Evolutionary conservation across 2,113 vertebrate species (phyloP).

Genomic region (Atlantisia rogersi): DNA sequence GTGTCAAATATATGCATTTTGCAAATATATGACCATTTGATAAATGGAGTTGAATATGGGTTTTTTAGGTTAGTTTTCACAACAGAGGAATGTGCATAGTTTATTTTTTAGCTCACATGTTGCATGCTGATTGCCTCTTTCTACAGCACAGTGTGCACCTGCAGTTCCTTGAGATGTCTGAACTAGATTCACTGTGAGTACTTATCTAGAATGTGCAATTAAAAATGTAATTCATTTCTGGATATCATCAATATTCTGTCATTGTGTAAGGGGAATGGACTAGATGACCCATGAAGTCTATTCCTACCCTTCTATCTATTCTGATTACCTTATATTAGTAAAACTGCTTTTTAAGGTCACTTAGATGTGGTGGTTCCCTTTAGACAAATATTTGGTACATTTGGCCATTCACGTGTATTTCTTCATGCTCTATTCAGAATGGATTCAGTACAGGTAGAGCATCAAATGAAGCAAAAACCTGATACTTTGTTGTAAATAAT

Average conservation of each 20-base stretch:
- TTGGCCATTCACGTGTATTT: not conserved
- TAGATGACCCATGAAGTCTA: constrained; percentile 53
- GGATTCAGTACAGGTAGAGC: not conserved
- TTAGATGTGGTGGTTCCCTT: not conserved
- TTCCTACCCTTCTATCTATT: constrained; percentile 57
- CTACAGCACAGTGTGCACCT: not conserved
- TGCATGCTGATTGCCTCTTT: not conserved
- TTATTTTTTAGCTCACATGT: constrained; percentile 35
- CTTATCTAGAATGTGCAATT: constrained; percentile 26
- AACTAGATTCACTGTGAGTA: not conserved
- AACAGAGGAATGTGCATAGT: not conserved
- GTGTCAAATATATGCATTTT: constrained; percentile 30
- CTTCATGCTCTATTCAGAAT: not conserved
- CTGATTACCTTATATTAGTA: constrained; percentile 53
- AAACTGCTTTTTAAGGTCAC: constrained; percentile 50
- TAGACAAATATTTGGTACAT: constrained; percentile 3
- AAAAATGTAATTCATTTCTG: constrained; percentile 21
- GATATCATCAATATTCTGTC: constrained; percentile 38
- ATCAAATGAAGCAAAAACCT: not conserved
- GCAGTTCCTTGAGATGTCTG: not conserved
- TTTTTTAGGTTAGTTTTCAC: not conserved
- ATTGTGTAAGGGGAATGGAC: constrained; percentile 33
- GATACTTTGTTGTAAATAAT: constrained; percentile 33
- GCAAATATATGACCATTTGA: constrained; percentile 37
- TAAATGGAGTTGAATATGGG: not conserved